Base-by-base conservation (phyloP, 2,797 vertebrate species). In the Schizopygopsis malacanthus region DNA sequence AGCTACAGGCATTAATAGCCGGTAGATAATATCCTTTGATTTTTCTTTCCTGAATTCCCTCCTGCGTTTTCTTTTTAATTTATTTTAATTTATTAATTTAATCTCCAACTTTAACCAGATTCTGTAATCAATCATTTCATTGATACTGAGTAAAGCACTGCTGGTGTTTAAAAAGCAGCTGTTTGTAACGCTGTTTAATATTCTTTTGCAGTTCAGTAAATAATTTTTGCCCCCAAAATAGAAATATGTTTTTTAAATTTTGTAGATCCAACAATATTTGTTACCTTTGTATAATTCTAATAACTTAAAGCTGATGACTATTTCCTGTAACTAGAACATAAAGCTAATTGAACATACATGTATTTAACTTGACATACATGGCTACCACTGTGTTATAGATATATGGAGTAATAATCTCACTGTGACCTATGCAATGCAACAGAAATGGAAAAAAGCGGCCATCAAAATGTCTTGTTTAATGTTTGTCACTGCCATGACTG, bases 1-100 rank as follows among this genome's bases (percentile, higher is more conserved):
- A 82, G 63, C 79, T 86, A 52, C 79, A 72, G 79, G 72, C 39
- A 72, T 45, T 82, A 78, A 86, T 77, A 28, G 41, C 69, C 54
- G 20, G 65, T 63, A 22, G 8, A 75, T 83, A 79, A 79, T 83
- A 71, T 61, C 25, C 52, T 63, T 79, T 71, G 28, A 39, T 78
- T 78, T 69, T 77, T 39, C 2, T 52, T 65, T 65, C 28, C 7
- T 52, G 39, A 70, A 18, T 33, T 69, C 22, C 41, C 63, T 70
- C 18, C 33, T 76, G 75, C 18, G 22, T 63, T 41, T 41, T 72
- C 13, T 82, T 80, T 12, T 59, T 7, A 1, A 59, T 79, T 37
- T 43, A 20, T 41, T 73, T 81, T 7, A 4, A 43, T 71, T 20
- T 73, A 25, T 71, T 10, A 9, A 25, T 43, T 43, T 79, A 7